phyloP scores from a whole-genome alignment of 2,888 invertebrate genomes.

The Tiphia femorata region DNA sequence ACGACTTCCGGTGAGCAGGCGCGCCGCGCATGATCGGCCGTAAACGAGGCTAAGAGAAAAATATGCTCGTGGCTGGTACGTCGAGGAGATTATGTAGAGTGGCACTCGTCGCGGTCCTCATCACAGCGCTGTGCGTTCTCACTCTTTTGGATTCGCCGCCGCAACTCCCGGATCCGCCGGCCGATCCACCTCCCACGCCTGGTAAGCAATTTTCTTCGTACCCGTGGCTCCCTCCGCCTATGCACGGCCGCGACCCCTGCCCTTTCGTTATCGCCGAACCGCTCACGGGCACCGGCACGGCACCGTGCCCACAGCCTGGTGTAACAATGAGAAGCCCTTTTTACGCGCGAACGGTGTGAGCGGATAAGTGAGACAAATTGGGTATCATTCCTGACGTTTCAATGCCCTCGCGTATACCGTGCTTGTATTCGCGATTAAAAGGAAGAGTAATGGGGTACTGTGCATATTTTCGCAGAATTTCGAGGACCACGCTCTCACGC shows the following conservation, averaged over 20 bases:
- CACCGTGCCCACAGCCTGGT: slow-evolving; percentile 12
- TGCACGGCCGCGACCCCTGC: slow-evolving; percentile 31
- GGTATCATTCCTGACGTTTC: too few relatives aligned
- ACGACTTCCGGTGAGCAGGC: background rate
- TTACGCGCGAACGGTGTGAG: slow-evolving; percentile 1
- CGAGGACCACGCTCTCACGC: too few relatives aligned
- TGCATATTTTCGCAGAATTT: too few relatives aligned
- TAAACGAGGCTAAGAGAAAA: background rate
- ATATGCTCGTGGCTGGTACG: slow-evolving; percentile 54
- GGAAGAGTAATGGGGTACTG: too few relatives aligned
- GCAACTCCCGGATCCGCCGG: slow-evolving; percentile 60
- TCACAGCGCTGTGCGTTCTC: slow-evolving; percentile 62
- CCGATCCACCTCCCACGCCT: slow-evolving; percentile 59
- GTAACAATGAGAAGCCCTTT: slow-evolving; percentile 31
- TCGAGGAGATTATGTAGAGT: slow-evolving; percentile 63
- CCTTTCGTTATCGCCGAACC: slow-evolving; percentile 48
- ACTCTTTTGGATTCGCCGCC: slow-evolving; percentile 63
- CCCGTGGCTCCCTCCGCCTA: background rate
- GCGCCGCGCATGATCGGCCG: background rate
- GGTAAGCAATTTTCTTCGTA: slow-evolving; percentile 51
- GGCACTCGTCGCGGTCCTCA: slow-evolving; percentile 59
- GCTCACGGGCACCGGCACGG: slow-evolving; percentile 25
- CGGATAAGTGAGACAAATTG: slow-evolving; percentile 8
- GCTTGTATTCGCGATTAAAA: too few relatives aligned
- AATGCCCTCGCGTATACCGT: too few relatives aligned